These are phyloP conservation scores for Dissostichus mawsoni DNA, from an alignment of 2,113 vertebrate species.

Conservation along the genomic window DNA sequence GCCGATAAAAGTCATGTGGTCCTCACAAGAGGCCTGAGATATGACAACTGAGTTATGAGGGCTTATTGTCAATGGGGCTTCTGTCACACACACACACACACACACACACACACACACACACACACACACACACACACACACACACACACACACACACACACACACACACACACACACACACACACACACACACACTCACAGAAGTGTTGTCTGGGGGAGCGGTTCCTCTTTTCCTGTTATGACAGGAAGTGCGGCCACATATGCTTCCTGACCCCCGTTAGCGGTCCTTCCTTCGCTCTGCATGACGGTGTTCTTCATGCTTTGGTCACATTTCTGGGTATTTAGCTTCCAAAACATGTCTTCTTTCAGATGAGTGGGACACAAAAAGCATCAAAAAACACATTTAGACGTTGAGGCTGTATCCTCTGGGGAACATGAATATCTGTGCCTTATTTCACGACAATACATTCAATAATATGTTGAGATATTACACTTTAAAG, in stretches of 20 bases:
- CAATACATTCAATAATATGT: neutral
- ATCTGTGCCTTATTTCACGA: neutral
- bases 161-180: no score
- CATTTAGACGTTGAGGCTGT: no score
- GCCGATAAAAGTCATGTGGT: constrained; percentile 54
- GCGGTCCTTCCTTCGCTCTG: neutral
- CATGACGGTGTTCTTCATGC: no score
- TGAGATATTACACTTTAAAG: neutral
- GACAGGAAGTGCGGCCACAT: constrained; percentile 95
- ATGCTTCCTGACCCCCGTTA: constrained; percentile 90
- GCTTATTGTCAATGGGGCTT: constrained; percentile 13
- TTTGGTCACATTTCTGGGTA: no score
- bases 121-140: no score
- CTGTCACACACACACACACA: neutral
- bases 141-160: no score
- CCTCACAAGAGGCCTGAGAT: constrained; percentile 32
- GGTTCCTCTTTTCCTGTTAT: constrained; percentile 92
- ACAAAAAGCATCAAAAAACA: no score
- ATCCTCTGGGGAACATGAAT: neutral
- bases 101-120: no score
- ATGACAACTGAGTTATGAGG: constrained; percentile 10
- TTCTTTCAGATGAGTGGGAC: no score
- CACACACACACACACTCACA: neutral
- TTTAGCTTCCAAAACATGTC: no score
- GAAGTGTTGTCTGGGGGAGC: constrained; percentile 70